These are phyloP conservation scores for Lindbergichthys nudifrons DNA, from an alignment of 2,797 vertebrate genomes.

Conservation along the genomic window DNA sequence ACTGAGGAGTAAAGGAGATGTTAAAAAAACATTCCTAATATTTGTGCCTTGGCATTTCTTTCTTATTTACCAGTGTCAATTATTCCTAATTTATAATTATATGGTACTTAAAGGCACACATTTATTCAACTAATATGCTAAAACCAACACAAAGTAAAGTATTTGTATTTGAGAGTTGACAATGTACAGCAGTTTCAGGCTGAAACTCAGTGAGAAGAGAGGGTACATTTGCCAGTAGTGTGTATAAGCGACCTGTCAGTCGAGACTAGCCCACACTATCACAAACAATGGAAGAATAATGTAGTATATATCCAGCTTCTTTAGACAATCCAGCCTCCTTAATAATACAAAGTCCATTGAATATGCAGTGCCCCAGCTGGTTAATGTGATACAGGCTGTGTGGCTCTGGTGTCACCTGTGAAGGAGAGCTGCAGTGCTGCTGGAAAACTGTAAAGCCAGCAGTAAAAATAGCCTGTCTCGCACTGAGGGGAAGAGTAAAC, in stretches of 20 bases:
- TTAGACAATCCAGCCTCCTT: slow-evolving; percentile 46
- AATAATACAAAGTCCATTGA: slow-evolving; percentile 85
- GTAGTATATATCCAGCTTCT: slow-evolving; percentile 25
- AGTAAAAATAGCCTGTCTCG: slow-evolving; percentile 4
- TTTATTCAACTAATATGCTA: background rate
- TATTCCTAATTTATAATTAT: background rate
- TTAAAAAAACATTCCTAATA: background rate
- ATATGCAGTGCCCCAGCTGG: slow-evolving; percentile 77
- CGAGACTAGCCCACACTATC: slow-evolving; percentile 13
- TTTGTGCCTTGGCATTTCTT: no score
- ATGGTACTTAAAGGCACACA: background rate
- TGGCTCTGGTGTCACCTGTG: slow-evolving; percentile 65
- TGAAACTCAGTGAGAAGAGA: background rate
- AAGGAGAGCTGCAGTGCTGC: slow-evolving; percentile 47
- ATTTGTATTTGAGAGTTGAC: background rate
- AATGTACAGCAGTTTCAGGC: background rate
- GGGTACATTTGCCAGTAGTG: background rate
- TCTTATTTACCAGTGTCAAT: background rate
- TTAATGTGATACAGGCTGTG: slow-evolving; percentile 77
- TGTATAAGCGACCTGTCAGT: background rate
- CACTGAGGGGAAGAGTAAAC: background rate
- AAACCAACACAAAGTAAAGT: background rate
- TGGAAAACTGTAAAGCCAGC: slow-evolving; percentile 55
- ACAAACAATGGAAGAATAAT: slow-evolving; percentile 17
- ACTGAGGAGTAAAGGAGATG: background rate